phyloP scores from a whole-genome alignment of 2,888 invertebrate species.

The Taenaris catops region DNA sequence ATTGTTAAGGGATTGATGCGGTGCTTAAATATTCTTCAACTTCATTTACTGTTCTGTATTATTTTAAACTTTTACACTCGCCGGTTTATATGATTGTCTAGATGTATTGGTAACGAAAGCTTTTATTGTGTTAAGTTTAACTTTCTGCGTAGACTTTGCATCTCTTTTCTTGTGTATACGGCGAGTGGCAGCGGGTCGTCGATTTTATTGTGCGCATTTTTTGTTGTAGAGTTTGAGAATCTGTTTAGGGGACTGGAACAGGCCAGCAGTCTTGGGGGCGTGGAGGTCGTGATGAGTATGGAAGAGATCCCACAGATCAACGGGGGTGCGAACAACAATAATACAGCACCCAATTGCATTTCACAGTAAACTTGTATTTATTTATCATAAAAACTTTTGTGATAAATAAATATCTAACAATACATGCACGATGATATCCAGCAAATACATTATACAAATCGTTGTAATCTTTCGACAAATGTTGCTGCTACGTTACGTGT shows the following conservation, averaged over 20 bases:
- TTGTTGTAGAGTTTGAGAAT: conserved; percentile 51
- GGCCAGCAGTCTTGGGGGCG: conserved; percentile 36
- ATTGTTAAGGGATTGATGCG: no score
- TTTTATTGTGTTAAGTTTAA: neutral
- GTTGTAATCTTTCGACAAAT: no score
- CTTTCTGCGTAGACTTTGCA: conserved; percentile 2
- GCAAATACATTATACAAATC: conserved; percentile 22
- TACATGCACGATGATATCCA: conserved; percentile 21
- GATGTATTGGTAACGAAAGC: conserved; percentile 2
- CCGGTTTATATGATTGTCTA: no score
- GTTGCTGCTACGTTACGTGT: no score
- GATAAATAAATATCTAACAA: no score
- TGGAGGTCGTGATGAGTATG: conserved; percentile 60
- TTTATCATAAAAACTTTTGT: no score
- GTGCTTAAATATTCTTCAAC: no score
- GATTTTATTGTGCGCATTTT: conserved; percentile 13
- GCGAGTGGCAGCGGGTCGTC: neutral
- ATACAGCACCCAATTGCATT: neutral
- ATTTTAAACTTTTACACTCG: no score
- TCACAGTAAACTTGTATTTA: conserved; percentile 8
- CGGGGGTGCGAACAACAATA: conserved; percentile 25
- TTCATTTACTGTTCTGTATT: no score
- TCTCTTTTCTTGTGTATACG: neutral
- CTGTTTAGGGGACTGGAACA: conserved; percentile 45
- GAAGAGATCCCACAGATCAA: conserved; percentile 44